These are phyloP conservation scores for Microchirus variegatus DNA, from an alignment of 2,797 vertebrate species.

Conservation along the genomic window DNA sequence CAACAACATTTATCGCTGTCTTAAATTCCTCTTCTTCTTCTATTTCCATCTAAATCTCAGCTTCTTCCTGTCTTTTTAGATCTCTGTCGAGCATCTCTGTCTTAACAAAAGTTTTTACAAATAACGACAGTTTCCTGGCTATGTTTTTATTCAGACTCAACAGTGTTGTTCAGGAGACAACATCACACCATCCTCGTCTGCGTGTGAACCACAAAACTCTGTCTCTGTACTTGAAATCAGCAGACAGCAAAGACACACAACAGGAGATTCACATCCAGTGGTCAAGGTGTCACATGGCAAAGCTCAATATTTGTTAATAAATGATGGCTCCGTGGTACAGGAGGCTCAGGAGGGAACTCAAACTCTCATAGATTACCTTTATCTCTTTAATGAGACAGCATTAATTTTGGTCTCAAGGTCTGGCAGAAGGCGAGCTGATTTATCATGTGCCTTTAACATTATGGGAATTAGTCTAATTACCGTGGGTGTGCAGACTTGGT, in stretches of 20 bases:
- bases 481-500: slow-evolving; percentile 47
- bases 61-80: too few species aligned
- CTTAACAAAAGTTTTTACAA: too few species aligned
- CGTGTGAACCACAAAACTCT: not conserved
- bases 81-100: too few species aligned
- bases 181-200: too few species aligned
- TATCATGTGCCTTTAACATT: slow-evolving; percentile 71
- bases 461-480: slow-evolving; percentile 82
- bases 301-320: slow-evolving; percentile 86
- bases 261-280: slow-evolving; percentile 52
- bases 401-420: slow-evolving; percentile 92
- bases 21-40: too few species aligned
- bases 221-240: slow-evolving; percentile 1
- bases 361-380: slow-evolving; percentile 85
- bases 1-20: too few species aligned
- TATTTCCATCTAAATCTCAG: too few species aligned
- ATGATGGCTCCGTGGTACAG: slow-evolving; percentile 66
- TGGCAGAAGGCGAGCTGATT: slow-evolving; percentile 75
- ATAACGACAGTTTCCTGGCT: too few species aligned
- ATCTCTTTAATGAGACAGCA: slow-evolving; percentile 90
- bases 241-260: slow-evolving; percentile 37
- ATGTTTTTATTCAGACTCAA: too few species aligned
- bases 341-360: slow-evolving; percentile 54
- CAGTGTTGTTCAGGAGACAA: too few species aligned
- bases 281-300: slow-evolving; percentile 57